Evolutionary conservation across 2,113 vertebrate genomes (phyloP), one percentile per base, ranked within the genome.

Genomic region (Tachuris rubrigastra): DNA sequence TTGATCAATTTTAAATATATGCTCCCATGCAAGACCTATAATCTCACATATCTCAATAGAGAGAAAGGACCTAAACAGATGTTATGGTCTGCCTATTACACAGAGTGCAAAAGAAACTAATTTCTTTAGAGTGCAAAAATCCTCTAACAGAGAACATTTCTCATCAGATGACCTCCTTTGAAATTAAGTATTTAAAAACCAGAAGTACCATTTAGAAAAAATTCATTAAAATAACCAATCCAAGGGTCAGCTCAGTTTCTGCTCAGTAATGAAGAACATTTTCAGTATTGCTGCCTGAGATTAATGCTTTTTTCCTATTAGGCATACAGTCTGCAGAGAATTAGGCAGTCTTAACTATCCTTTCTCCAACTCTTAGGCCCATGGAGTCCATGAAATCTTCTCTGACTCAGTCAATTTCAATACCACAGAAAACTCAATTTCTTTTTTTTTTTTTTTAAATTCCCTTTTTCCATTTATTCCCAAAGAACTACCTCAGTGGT

Each of bases 31-130:
- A 62, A 80, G n/a, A 67, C 21, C 50, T 75, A n/a, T 17, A 60
- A 68, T 23, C 30, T 62, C 42, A 27, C 4, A 28, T 16, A 53
- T 6, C 8, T 75, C 55, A 84, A 22, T 1, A 82, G 55, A 90
- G 42, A 90, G 73, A 60, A 6, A 66, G 31, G 19, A 74, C 16
- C 35, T 47, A 35, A 79, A 55, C 5, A 53, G 17, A n/a, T 18
- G 42, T 10, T 5, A 24, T 10, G 6, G 33, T 39, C 71, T 76
- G 42, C 20, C 10, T 87, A 66, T 58, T 44, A 66, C 31, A 60
- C 0, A 1, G 14, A 71, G 6, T 31, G 39, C 12, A 75, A 46
- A 53, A 39, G 9, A 53, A 52, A 49, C 4, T 60, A 0, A 68
- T 76, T 73, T 39, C 12, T 76, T 69, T 14, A 56, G 37, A 52